Evolutionary conservation across 2,113 vertebrate species (phyloP), one percentile per base, ranked within the genome.

Genomic region (Clarias macrocephalus): DNA sequence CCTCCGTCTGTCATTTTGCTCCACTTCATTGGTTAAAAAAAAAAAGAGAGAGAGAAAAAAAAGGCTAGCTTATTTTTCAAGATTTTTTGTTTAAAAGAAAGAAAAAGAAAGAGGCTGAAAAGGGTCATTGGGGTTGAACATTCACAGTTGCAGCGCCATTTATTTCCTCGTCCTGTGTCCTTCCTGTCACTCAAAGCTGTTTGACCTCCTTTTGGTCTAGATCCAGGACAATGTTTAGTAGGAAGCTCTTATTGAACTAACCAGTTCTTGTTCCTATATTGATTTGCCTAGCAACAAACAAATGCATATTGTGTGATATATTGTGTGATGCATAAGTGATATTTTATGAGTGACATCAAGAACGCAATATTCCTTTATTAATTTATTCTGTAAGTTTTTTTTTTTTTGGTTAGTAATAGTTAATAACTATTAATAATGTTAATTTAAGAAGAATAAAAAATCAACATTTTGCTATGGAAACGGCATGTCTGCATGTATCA

Each of bases 41-140:
- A 82, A 82, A 33, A 33, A 33, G n/a, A n/a, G n/a, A n/a, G n/a
- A n/a, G n/a, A n/a, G 52, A 85, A 60, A 76, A 68, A 65, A 82
- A 82, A 66, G 56, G 33, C 57, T 59, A 60, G 18, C 33, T 86
- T 28, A 18, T 21, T 86, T 86, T 76, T 75, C 33, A 63, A 25
- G 42, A 79, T 83, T 79, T 83, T 57, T 30, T 76, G 28, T 75
- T 76, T 73, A 72, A 84, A 19, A 84, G 33, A 70, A 25, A 59
- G 68, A 12, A 10, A 79, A 42, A 79, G 80, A 83, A 68, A 9
- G 84, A 86, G 80, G 68, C 80, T 68, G 28, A 42, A 48, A 48
- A 72, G 80, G n/a, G 23, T 75, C 54, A 54, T 83, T 19, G 33
- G 83, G 52, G 52, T 23, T 56, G 65, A 79, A 1, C 57, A 42